Evolutionary conservation across 2,888 invertebrate species (phyloP), one percentile per base, ranked within the genome.

Genomic region (Drosophila prolongata): DNA sequence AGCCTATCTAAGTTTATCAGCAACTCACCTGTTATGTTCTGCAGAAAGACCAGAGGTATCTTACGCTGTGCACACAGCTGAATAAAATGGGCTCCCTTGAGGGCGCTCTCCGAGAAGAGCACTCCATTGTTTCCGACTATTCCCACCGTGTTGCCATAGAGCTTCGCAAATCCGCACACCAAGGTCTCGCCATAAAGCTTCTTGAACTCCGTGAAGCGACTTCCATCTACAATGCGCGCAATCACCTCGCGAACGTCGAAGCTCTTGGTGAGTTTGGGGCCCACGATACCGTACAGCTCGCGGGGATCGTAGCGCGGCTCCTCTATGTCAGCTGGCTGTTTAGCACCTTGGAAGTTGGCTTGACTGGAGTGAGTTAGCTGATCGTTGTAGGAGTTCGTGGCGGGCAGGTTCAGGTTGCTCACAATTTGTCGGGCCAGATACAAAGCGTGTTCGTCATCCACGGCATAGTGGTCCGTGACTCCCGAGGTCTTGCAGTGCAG

Each of bases 31-130:
- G 98, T 99, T 76, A 99, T 99, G 90, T 99, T 99, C 93, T 99
- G 99, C 43, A 99, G 93, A 92, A 99, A 99, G 49, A 99, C 93
- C 42, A 99, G 93, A 1, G 99, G 99, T 84, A 99, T 97, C 90
- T 97, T 96, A 64, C 99, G 94, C 91, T 99, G 96, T n/a, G 97
- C 95, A 90, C 99, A 99, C 6, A 99, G 93, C 91, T 99, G 97
- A 76, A 99, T 96, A 90, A 99, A 99, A 93, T 99, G 99, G 6
- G 99, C 95, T n/a, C 98, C 99, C 93, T 99, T 99, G 58, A 98
- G 93, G 3, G 99, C 98, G 77, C 98, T 96, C 91, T 99, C 99
- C 1, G 98, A 97, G 92, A 99, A 98, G 19, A 99, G 93, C 1
- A 99, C 98, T 8, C 99, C 99, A 93, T 99, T 99, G 92, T 99